These are phyloP conservation scores for Cheilosia variabilis DNA, from an alignment of 2,888 invertebrate genomes.

Conservation along the genomic window DNA sequence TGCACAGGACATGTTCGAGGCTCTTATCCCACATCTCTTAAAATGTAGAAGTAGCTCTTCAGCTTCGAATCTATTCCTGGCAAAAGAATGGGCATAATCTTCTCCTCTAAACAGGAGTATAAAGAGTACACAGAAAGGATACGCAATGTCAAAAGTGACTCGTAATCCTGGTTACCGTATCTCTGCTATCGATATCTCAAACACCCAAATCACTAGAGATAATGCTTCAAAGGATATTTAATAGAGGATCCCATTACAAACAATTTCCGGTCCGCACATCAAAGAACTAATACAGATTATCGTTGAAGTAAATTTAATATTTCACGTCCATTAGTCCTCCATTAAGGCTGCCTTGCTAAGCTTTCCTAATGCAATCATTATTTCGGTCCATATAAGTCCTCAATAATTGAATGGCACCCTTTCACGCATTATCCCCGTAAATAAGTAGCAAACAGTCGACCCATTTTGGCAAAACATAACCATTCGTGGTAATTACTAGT, in stretches of 20 bases:
- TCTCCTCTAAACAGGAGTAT: neutral
- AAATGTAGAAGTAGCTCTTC: neutral
- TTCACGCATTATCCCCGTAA: neutral
- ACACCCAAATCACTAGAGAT: conserved; percentile 12
- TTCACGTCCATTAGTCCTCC: conserved; percentile 37
- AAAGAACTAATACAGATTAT: conserved; percentile 26
- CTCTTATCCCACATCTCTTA: neutral
- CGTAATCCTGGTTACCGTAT: neutral
- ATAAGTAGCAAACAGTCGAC: conserved; percentile 8
- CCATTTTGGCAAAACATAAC: conserved; percentile 9
- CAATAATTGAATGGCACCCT: conserved; percentile 12
- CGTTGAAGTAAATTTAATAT: conserved; percentile 18
- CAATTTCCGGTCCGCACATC: neutral
- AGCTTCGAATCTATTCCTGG: neutral
- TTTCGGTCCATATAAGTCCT: neutral
- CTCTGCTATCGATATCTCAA: conserved; percentile 17
- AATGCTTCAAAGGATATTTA: conserved; percentile 23
- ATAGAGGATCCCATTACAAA: conserved; percentile 20
- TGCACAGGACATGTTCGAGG: neutral
- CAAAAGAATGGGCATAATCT: neutral
- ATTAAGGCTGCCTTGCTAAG: conserved; percentile 20
- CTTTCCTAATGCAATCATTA: conserved; percentile 24
- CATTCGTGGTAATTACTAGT: conserved; percentile 3
- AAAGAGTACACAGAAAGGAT: neutral
- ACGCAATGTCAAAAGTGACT: conserved; percentile 4